These are phyloP conservation scores for Eupithecia pulchellata DNA, from an alignment of 2,888 invertebrate species.

Conservation along the genomic window DNA sequence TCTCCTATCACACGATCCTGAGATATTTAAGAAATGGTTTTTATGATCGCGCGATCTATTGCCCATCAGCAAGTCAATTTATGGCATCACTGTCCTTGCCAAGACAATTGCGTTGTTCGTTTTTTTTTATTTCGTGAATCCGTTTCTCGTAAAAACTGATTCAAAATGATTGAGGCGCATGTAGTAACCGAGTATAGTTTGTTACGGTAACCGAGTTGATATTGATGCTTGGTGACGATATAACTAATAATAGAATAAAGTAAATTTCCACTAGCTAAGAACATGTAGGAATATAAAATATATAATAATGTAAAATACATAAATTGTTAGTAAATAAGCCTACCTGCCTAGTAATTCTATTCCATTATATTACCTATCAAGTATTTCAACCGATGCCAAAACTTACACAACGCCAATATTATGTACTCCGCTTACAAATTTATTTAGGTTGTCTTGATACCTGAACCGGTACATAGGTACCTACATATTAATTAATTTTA, in stretches of 20 bases:
- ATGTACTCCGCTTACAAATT: no score
- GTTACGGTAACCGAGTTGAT: not conserved
- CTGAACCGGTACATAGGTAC: no score
- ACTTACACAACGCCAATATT: constrained; percentile 1
- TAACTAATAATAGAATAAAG: not conserved
- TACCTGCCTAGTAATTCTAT: constrained; percentile 12
- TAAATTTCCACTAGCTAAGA: constrained; percentile 22
- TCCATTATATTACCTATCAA: no score
- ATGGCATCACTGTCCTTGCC: not conserved
- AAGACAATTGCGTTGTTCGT: not conserved
- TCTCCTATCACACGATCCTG: not conserved
- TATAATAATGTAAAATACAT: constrained; percentile 1
- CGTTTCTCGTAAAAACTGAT: not conserved
- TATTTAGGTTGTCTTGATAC: no score
- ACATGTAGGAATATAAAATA: not conserved
- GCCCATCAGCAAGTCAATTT: not conserved
- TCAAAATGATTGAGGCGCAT: not conserved
- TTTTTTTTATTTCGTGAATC: not conserved
- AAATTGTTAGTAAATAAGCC: constrained; percentile 7
- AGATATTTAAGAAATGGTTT: not conserved
- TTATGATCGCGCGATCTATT: not conserved
- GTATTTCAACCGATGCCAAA: constrained; percentile 23
- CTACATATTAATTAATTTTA: no score
- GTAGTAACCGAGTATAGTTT: not conserved
- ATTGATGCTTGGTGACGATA: constrained; percentile 4